Evolutionary conservation across 2,888 invertebrate species (phyloP).

Genomic region (Andricus quercusramuli): DNA sequence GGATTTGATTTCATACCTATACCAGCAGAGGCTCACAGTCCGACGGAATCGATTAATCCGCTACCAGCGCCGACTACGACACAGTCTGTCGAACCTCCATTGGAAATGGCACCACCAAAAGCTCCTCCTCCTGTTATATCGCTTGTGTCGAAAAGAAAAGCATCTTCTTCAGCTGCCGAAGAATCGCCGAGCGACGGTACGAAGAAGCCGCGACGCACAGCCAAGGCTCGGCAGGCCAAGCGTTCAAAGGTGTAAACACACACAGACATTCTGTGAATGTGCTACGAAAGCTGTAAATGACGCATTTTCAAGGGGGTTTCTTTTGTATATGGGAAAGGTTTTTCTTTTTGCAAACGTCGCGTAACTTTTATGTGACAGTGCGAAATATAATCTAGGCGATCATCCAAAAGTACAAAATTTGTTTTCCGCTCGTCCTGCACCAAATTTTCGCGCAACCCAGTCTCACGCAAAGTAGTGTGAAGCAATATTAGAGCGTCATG

Average conservation of each 20-base stretch:
- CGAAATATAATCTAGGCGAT: constrained; percentile 44
- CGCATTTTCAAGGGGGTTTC: constrained; percentile 2
- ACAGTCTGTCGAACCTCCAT: constrained; percentile 54
- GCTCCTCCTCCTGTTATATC: constrained; percentile 68
- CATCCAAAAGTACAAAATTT: constrained; percentile 68
- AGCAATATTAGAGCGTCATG: neutral
- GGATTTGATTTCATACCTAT: constrained; percentile 78
- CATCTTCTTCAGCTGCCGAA: constrained; percentile 55
- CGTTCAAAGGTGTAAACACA: constrained; percentile 74
- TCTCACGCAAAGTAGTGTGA: constrained; percentile 13
- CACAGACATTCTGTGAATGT: constrained; percentile 66
- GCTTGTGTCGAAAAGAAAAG: constrained; percentile 72
- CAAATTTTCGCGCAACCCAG: constrained; percentile 48
- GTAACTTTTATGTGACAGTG: constrained; percentile 44
- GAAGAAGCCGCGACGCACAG: constrained; percentile 73
- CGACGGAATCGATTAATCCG: constrained; percentile 49
- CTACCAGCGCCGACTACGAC: constrained; percentile 51
- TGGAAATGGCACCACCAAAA: constrained; percentile 75
- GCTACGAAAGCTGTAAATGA: constrained; percentile 65
- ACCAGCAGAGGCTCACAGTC: neutral
- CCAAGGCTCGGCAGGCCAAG: constrained; percentile 74
- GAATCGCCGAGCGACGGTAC: constrained; percentile 63
- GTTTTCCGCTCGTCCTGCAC: constrained; percentile 63
- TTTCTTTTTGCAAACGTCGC: constrained; percentile 14
- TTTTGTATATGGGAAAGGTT: constrained; percentile 5